Evolutionary conservation across 2,113 vertebrate species (phyloP).

Genomic region (Platichthys flesus): DNA sequence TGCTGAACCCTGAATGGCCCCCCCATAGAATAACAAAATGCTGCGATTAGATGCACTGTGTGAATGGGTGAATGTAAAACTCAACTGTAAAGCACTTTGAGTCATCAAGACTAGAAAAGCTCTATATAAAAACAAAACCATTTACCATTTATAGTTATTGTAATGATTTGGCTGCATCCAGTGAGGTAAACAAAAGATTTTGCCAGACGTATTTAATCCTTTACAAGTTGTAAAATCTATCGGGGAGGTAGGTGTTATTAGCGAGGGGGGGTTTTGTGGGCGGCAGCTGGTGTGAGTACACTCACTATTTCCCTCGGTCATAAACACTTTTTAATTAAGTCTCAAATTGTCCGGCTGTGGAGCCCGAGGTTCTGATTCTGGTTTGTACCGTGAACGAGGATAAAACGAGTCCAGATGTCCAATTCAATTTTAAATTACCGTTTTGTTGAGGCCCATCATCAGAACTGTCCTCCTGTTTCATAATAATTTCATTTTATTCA

Average conservation of each 20-base stretch:
- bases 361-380: conserved; percentile 38
- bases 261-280: conserved; percentile 16
- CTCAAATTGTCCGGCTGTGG: conserved; percentile 39
- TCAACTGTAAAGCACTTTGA: no score
- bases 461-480: conserved; percentile 15
- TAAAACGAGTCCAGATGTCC: conserved; percentile 74
- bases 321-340: conserved; percentile 71
- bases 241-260: conserved; percentile 30
- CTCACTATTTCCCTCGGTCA: conserved; percentile 36
- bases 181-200: conserved; percentile 54
- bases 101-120: no score
- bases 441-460: conserved; percentile 26
- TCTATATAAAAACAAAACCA: no score
- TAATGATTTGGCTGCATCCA: conserved; percentile 46
- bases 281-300: conserved; percentile 54
- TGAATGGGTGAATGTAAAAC: no score
- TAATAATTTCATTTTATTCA: background rate
- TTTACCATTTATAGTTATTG: conserved; percentile 4
- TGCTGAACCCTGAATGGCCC: no score
- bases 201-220: conserved; percentile 40
- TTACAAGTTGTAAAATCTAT: conserved; percentile 18
- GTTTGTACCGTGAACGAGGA: conserved; percentile 22
- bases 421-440: conserved; percentile 23
- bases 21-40: no score
- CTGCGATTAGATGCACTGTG: no score